Conservation (phyloP, 2,797 vertebrate species). For the Amblyopsis hoosieri region DNA sequence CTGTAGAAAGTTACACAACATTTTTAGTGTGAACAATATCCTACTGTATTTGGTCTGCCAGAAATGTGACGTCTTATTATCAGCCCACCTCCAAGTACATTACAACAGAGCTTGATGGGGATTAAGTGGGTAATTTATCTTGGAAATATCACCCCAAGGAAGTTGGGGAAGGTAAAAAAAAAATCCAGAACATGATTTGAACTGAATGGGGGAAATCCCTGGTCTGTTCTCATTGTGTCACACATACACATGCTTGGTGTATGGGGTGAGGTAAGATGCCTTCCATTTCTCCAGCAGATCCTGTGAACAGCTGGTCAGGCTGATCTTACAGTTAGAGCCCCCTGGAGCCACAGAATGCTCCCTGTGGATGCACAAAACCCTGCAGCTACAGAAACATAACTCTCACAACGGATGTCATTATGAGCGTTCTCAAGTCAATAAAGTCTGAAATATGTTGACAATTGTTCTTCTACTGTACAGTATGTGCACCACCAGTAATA, state of each 20-base stretch:
- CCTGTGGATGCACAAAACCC: constrained; percentile 48
- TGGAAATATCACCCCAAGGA: background rate
- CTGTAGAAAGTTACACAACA: no score
- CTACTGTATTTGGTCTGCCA: no score
- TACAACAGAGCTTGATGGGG: background rate
- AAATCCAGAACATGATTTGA: constrained; percentile 33
- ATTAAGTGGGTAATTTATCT: background rate
- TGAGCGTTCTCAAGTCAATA: constrained; percentile 54
- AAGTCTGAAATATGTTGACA: constrained; percentile 46
- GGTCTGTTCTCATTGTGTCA: constrained; percentile 35
- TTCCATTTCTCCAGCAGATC: constrained; percentile 61
- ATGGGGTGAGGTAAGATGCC: constrained; percentile 58
- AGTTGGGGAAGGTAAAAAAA: constrained; percentile 14
- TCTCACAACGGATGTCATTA: constrained; percentile 46
- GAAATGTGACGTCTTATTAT: no score
- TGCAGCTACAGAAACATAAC: constrained; percentile 66
- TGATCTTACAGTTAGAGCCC: constrained; percentile 59
- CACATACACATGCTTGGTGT: constrained; percentile 46
- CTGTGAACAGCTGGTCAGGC: constrained; percentile 73
- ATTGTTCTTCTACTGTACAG: no score
- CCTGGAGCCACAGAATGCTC: constrained; percentile 58
- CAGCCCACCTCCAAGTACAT: background rate
- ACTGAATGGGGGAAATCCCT: constrained; percentile 57
- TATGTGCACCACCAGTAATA: background rate
- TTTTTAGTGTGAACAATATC: no score